Evolutionary conservation across 2,888 invertebrate species (phyloP), one percentile per base, ranked within the genome.

Genomic region (Leucophenga maculata): DNA sequence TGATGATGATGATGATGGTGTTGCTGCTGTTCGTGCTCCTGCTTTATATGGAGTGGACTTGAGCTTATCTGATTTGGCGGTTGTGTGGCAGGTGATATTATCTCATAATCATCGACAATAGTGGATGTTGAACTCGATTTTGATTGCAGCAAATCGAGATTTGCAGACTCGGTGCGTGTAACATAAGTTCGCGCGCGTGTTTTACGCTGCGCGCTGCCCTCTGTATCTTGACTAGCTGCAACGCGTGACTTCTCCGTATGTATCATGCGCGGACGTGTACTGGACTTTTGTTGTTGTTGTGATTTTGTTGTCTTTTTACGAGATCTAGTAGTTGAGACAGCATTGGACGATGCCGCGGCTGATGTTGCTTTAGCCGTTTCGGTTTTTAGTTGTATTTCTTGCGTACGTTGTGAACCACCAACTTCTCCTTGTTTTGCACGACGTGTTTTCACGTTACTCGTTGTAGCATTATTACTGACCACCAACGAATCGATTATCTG

Each of bases 261-360:
- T 77, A 94, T 94, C 94, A 94, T 94, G 82, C 92, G 92, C 3
- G 94, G 93, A 39, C 93, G 90, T 0, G 91, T 89, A 8, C 90
- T 89, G 59, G 72, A 73, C 13, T 69, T 20, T 3, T 64, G 62
- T 20, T 78, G 64, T 3, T 64, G 62, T 20, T 78, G 64, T 31
- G 74, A 64, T 46, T 66, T 22, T 18, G 67, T 32, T 18, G 44
- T 0, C 18, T 71, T 73, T 16, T 73, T 85, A 18, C 85, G 86
- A 69, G 73, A 71, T 68, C 55, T 74, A 1, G 77, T 73, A 4
- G 60, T 48, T n/a, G 50, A 20, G 11, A 70, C 39, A 26, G 59
- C 8, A 48, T 18, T 64, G 46, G 71, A 67, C 22, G n/a, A n/a
- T 18, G 0, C 65, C 13, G 22, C 26, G 4, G 65, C 18, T 11